Conservation (phyloP, 2,113 vertebrate species). For the Galbula dea region DNA sequence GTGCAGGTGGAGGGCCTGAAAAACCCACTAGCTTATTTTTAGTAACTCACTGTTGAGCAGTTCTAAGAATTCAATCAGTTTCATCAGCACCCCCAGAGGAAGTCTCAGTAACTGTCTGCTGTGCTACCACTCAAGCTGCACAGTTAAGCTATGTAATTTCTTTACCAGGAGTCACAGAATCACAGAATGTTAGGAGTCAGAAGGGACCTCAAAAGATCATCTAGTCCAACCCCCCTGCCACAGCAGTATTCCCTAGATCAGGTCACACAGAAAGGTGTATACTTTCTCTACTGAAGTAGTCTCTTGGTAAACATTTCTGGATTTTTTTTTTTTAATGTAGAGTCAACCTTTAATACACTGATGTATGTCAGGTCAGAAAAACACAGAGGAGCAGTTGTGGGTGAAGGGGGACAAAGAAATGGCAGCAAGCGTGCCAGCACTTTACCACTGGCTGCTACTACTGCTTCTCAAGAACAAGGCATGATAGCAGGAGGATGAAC, state of each 20-base stretch:
- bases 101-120: not conserved
- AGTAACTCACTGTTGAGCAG: not conserved
- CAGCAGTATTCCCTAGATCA: too few relatives aligned
- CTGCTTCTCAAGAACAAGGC: not conserved
- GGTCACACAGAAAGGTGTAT: too few relatives aligned
- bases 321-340: too few relatives aligned
- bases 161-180: too few relatives aligned
- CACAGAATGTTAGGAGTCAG: too few relatives aligned
- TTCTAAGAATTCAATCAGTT: slow-evolving; percentile 37
- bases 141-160: not conserved
- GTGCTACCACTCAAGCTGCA: not conserved
- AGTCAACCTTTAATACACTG: rapidly evolving
- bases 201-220: too few relatives aligned
- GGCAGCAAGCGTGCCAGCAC: not conserved
- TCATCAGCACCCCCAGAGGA: not conserved
- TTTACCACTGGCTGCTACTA: not conserved
- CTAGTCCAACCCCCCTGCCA: too few relatives aligned
- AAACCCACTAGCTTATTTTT: not conserved
- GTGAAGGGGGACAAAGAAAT: not conserved
- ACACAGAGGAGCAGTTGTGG: rapidly evolving
- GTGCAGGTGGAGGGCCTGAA: not conserved
- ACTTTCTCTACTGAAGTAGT: too few relatives aligned
- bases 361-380: not conserved
- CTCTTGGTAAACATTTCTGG: too few relatives aligned
- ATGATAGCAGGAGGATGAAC: not conserved